Percentiles rank a stretch among this genome's conserved stretches.
Conservation (phyloP, 2,113 vertebrate species). For the Cyrtonyx montezumae region DNA sequence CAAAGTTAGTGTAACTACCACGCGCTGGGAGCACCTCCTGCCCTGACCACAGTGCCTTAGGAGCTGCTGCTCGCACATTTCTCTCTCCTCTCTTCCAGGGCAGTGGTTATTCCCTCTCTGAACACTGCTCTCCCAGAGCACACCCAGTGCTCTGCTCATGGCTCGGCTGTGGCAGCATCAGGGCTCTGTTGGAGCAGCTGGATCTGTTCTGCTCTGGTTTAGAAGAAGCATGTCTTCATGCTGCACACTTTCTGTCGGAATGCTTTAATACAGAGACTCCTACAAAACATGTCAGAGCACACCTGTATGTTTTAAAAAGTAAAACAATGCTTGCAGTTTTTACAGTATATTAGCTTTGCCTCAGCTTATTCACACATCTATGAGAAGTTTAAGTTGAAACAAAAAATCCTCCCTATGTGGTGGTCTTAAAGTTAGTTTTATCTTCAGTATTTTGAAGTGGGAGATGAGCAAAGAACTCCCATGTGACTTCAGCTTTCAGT, state of each 20-base stretch:
- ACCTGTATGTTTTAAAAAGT: background rate
- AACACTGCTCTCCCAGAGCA: background rate
- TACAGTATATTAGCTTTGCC: background rate
- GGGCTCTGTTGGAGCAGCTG: background rate
- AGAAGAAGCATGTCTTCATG: background rate
- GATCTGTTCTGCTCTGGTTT: background rate
- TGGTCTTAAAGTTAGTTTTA: background rate
- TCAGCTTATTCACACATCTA: background rate
- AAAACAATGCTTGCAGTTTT: background rate
- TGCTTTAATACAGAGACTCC: background rate
- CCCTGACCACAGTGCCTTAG: background rate
- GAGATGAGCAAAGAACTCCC: background rate
- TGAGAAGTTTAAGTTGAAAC: background rate
- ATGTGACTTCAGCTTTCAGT: background rate
- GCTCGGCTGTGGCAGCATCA: accelerated
- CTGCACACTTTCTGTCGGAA: background rate
- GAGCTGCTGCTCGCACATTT: background rate
- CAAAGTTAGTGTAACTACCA: background rate
- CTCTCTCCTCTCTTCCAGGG: background rate
- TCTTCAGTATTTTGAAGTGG: background rate
- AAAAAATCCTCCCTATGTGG: background rate
- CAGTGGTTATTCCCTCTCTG: background rate
- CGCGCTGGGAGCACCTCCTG: background rate
- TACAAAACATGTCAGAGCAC: background rate
- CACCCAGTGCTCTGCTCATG: accelerated